Evolutionary conservation across 1,140 invertebrate species (phyloP).

Genomic region (Apis florea): DNA sequence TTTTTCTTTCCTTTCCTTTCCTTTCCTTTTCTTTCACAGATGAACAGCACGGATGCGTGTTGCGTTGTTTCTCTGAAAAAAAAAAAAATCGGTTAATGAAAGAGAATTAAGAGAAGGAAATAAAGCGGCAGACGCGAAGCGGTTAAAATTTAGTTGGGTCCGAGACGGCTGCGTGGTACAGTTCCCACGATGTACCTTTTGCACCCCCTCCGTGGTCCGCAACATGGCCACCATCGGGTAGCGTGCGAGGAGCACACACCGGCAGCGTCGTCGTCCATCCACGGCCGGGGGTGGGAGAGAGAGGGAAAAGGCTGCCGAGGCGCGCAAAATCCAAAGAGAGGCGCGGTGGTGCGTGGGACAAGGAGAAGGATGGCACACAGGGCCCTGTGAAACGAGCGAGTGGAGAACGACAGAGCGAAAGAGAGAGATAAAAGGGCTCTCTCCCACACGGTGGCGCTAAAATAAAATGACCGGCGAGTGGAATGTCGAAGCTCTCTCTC

Average conservation of each 20-base stretch:
- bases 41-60: too few relatives aligned
- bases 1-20: too few relatives aligned
- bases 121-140: background rate
- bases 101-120: too few relatives aligned
- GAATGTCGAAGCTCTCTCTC: constrained; percentile 70
- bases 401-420: background rate
- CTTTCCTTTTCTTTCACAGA: too few relatives aligned
- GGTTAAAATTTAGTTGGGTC: constrained; percentile 35
- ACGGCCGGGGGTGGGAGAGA: constrained; percentile 19
- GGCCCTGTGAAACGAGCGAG: background rate
- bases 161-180: constrained; percentile 64
- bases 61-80: too few relatives aligned
- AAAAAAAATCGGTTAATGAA: too few relatives aligned
- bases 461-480: constrained; percentile 74
- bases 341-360: background rate
- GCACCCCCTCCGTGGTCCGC: constrained; percentile 62
- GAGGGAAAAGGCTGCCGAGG: background rate
- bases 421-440: constrained; percentile 30
- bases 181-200: constrained; percentile 77
- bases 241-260: constrained; percentile 29
- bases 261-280: constrained; percentile 41
- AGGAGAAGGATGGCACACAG: constrained; percentile 11
- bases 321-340: constrained; percentile 5
- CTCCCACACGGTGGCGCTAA: constrained; percentile 74
- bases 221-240: constrained; percentile 39